Evolutionary conservation across 2,888 invertebrate species (phyloP), one percentile per base, ranked within the genome.

Genomic region (Drosophila mercatorum): DNA sequence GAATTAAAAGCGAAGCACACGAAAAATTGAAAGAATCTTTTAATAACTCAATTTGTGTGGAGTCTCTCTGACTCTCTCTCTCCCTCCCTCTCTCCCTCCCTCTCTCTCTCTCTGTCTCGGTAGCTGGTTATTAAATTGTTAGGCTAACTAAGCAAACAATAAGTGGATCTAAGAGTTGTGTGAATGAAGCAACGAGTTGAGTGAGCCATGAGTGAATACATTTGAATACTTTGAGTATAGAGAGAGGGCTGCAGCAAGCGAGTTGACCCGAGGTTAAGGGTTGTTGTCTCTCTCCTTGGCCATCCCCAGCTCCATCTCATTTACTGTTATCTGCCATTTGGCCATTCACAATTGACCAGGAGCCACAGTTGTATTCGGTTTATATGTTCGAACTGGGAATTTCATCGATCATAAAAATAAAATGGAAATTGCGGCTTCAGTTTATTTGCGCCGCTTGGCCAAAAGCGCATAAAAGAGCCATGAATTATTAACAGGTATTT

Each of bases 381-480:
- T 41, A 77, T 71, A 90, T 84, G 84, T 81, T 86, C 90, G 88
- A 87, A 84, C 83, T 90, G 92, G 92, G 92, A 92, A 92, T 92
- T 90, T 83, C 85, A 91, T 91, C 90, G 91, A 92, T 92, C 92
- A 92, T 92, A 92, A 92, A 92, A 92, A 83, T 90, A 79, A 91
- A 91, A 91, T 85, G 78, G 80, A 80, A 80, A 80, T 84, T 80
- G 85, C 87, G 83, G 82, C 80, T 79, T 84, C 85, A 90, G 86
- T 83, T 86, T 82, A 90, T 89, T 90, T 89, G 84, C 87, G 84
- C 65, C 71, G 65, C 51, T 52, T 74, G 78, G 49, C 49, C 68
- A 68, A 62, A 71, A 63, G 64, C 46, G 64, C 82, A 84, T 87
- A 87, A 83, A 84, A 80, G 62, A 64, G 64, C 55, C 83, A 84